Conservation (phyloP, 2,797 vertebrate species). For the Champsocephalus esox region DNA sequence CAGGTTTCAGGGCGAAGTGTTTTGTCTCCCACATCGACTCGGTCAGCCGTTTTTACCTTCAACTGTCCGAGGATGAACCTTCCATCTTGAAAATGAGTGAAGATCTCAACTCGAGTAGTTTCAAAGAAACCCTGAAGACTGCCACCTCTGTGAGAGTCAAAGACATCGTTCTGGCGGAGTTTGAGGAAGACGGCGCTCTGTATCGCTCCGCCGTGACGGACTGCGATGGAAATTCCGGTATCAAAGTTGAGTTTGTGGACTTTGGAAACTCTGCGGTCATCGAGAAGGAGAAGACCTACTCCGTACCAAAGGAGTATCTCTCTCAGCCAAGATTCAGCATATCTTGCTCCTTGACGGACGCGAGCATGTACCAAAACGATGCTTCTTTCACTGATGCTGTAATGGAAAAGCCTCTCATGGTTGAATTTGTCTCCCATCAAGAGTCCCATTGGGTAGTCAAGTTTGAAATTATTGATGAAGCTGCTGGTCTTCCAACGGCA, state of each 20-base stretch:
- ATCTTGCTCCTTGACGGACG: constrained; percentile 82
- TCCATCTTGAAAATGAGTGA: constrained; percentile 82
- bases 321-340: constrained; percentile 84
- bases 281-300: constrained; percentile 77
- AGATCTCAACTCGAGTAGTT: constrained; percentile 77
- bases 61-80: constrained; percentile 86
- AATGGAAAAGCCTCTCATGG: constrained; percentile 78
- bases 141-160: constrained; percentile 61
- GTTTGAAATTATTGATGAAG: constrained; percentile 71
- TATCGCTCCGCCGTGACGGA: constrained; percentile 87
- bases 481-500: constrained; percentile 14
- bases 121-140: constrained; percentile 48
- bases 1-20: constrained; percentile 74
- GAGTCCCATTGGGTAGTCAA: constrained; percentile 85
- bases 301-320: constrained; percentile 79
- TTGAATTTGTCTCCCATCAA: constrained; percentile 83
- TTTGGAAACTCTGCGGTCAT: constrained; percentile 87
- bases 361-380: constrained; percentile 53
- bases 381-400: constrained; percentile 77
- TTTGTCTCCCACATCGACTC: constrained; percentile 84
- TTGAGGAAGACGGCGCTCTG: constrained; percentile 79
- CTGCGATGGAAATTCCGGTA: constrained; percentile 47
- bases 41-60: constrained; percentile 85
- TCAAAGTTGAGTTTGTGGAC: constrained; percentile 90
- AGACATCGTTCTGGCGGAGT: constrained; percentile 84